These are phyloP conservation scores for Gopherus flavomarginatus DNA, from an alignment of 2,113 vertebrate species.

Conservation along the genomic window DNA sequence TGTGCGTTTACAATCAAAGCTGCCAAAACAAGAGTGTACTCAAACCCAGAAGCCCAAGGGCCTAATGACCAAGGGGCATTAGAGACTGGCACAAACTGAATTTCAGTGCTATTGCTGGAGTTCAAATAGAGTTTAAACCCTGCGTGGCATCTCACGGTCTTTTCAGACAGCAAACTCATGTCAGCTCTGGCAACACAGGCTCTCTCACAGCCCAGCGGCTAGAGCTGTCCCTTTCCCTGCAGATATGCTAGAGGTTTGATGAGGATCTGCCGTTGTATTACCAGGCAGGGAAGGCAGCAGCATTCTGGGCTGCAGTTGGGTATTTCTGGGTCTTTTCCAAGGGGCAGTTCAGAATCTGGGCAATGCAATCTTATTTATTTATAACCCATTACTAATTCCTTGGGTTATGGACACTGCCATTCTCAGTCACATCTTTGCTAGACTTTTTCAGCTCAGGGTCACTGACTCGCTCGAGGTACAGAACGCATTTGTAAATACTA, in stretches of 20 bases:
- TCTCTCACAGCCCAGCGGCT: neutral
- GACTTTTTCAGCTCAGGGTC: too few species aligned
- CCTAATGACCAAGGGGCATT: neutral
- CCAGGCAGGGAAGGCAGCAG: neutral
- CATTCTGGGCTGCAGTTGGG: neutral
- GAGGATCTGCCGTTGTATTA: neutral
- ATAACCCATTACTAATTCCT: too few species aligned
- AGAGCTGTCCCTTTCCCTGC: neutral
- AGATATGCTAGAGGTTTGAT: neutral
- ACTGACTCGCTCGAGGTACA: too few species aligned
- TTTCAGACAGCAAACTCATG: neutral
- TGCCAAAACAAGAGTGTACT: neutral
- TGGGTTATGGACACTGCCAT: too few species aligned
- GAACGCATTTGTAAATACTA: too few species aligned
- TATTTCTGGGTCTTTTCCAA: neutral
- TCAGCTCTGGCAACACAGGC: neutral
- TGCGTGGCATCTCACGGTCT: neutral
- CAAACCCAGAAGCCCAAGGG: neutral
- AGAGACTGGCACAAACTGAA: neutral
- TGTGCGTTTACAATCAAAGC: neutral
- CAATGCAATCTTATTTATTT: too few species aligned
- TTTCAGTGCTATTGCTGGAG: neutral
- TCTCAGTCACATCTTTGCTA: too few species aligned
- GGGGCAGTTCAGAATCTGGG: neutral
- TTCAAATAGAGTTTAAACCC: neutral